phyloP scores from a whole-genome alignment of 2,113 vertebrate species.

The Rhabdomys dilectus region DNA sequence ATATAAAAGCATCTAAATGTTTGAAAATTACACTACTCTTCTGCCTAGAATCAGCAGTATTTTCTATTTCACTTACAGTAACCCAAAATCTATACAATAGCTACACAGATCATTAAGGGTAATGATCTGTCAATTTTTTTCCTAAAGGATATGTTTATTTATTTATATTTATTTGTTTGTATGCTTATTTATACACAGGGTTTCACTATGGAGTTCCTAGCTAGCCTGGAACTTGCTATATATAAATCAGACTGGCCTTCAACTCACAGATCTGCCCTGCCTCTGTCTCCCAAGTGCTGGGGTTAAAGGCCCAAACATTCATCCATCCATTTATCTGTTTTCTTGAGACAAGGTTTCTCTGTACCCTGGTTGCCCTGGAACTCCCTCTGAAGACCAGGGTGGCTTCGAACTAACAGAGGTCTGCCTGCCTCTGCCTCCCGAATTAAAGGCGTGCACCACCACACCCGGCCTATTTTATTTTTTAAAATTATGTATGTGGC shows the following conservation, averaged over 20 bases:
- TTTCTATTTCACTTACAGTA: constrained; percentile 18
- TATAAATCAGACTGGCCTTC: neutral
- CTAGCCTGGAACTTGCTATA: neutral
- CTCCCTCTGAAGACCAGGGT: no score
- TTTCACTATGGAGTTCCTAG: neutral
- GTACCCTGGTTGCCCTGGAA: no score
- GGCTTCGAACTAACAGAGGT: no score
- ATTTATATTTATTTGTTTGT: neutral
- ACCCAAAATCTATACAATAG: constrained; percentile 27
- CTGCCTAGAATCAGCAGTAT: neutral
- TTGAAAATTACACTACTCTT: neutral
- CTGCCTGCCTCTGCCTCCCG: no score
- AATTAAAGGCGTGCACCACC: no score
- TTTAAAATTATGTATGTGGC: neutral
- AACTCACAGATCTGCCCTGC: neutral
- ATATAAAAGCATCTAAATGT: neutral
- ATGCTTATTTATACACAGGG: neutral
- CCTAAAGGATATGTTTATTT: neutral
- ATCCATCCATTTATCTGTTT: no score
- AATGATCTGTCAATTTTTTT: neutral
- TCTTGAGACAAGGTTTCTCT: no score
- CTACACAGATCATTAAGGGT: neutral
- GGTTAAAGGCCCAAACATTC: neutral
- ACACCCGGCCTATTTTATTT: neutral
- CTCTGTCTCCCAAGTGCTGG: neutral